These are phyloP conservation scores for Geothlypis trichas DNA, from an alignment of 2,113 vertebrate genomes.

Conservation along the genomic window DNA sequence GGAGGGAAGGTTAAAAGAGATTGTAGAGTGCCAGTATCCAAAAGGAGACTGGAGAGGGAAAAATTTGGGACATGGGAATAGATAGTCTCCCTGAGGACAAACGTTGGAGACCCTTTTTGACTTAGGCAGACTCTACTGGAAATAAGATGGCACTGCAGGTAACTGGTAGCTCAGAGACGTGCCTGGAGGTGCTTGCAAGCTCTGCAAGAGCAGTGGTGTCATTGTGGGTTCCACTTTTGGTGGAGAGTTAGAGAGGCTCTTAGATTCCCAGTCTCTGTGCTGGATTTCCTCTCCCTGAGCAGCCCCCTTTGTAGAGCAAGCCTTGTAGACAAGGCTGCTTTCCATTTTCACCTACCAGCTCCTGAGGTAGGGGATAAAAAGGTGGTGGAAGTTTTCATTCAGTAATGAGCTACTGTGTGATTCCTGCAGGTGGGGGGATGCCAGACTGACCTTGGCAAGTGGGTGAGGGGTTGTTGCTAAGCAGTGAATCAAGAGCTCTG, in stretches of 20 bases:
- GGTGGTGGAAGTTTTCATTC: neutral
- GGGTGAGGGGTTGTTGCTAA: neutral
- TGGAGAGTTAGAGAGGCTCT: neutral
- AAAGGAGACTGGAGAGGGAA: neutral
- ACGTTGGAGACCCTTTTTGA: neutral
- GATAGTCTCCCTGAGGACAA: neutral
- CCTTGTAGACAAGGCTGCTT: neutral
- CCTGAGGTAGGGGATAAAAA: neutral
- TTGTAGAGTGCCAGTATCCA: neutral
- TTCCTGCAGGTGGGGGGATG: neutral
- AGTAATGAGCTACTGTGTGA: neutral
- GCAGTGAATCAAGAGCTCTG: neutral
- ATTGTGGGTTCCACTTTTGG: neutral
- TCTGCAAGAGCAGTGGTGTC: neutral
- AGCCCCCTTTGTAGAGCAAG: neutral
- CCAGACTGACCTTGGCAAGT: neutral
- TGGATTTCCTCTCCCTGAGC: neutral
- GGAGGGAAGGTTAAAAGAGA: neutral
- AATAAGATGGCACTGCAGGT: neutral
- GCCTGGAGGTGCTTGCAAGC: neutral
- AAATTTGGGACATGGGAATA: neutral
- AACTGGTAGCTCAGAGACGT: neutral
- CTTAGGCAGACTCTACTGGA: neutral
- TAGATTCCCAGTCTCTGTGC: neutral
- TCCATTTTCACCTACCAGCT: neutral